phyloP scores from a whole-genome alignment of 1,140 invertebrate species.

The Drosophila asahinai region DNA sequence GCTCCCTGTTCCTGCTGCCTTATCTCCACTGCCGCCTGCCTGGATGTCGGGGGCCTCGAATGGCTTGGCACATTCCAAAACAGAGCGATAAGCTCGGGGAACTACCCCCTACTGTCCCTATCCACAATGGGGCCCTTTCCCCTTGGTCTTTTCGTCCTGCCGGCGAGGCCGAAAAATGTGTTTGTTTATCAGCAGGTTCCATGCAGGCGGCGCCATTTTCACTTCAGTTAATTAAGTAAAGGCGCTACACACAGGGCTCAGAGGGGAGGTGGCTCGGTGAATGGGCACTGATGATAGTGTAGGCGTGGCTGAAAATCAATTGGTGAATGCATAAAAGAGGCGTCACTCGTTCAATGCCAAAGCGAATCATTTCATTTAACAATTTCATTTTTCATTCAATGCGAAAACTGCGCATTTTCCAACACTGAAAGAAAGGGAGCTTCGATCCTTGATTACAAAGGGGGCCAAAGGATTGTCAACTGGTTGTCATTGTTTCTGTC shows the following conservation, averaged over 20 bases:
- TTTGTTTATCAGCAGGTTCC: slow-evolving; percentile 70
- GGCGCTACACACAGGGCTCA: slow-evolving; percentile 33
- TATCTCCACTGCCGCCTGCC: slow-evolving; percentile 35
- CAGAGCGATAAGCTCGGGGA: slow-evolving; percentile 51
- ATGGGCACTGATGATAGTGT: slow-evolving; percentile 36
- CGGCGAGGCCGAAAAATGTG: slow-evolving; percentile 56
- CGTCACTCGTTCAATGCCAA: slow-evolving; percentile 34
- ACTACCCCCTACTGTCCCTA: slow-evolving; percentile 17
- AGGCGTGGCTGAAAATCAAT: slow-evolving; percentile 45
- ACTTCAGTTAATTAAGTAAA: slow-evolving; percentile 83
- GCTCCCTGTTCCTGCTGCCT: slow-evolving; percentile 24
- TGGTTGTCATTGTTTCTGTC: slow-evolving; percentile 76
- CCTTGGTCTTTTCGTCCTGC: slow-evolving; percentile 17
- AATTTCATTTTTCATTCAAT: slow-evolving; percentile 76
- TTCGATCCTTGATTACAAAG: slow-evolving; percentile 57
- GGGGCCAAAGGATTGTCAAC: slow-evolving; percentile 59
- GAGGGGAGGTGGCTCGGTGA: neutral
- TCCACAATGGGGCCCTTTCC: neutral
- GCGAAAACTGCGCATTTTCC: slow-evolving; percentile 69
- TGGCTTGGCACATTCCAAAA: slow-evolving; percentile 63
- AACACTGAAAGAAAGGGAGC: slow-evolving; percentile 66
- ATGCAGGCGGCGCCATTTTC: slow-evolving; percentile 74
- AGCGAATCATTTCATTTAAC: slow-evolving; percentile 77
- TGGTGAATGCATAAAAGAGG: slow-evolving; percentile 63
- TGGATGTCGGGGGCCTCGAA: slow-evolving; percentile 57